phyloP scores from a whole-genome alignment of 1,140 invertebrate species.

The Elymnias hypermnestra region DNA sequence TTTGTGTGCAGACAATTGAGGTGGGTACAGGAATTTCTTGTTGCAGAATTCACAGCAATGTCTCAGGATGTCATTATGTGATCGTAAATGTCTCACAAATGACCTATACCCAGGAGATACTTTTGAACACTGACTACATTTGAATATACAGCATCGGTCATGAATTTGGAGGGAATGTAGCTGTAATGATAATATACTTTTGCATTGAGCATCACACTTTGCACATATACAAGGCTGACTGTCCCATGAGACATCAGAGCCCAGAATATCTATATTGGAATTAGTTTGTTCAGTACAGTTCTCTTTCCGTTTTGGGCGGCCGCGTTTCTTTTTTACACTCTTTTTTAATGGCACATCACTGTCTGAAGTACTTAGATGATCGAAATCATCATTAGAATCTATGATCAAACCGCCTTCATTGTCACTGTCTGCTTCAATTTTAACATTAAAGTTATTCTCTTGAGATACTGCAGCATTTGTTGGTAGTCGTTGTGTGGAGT shows the following conservation, averaged over 20 bases:
- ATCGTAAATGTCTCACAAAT: slow-evolving; percentile 49
- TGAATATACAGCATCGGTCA: slow-evolving; percentile 48
- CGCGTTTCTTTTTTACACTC: slow-evolving; percentile 40
- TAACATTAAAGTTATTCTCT: slow-evolving; percentile 18
- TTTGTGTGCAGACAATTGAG: slow-evolving; percentile 43
- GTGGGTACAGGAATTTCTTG: slow-evolving; percentile 33
- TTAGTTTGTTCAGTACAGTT: slow-evolving; percentile 5
- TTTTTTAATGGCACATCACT: slow-evolving; percentile 44
- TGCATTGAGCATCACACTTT: slow-evolving; percentile 57
- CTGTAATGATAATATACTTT: slow-evolving; percentile 48
- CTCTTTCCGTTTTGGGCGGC: slow-evolving; percentile 34
- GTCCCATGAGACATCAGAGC: slow-evolving; percentile 45
- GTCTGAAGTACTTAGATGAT: slow-evolving; percentile 36
- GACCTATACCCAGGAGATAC: slow-evolving; percentile 38
- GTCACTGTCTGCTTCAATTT: slow-evolving; percentile 38
- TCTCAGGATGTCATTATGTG: slow-evolving; percentile 43
- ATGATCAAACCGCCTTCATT: slow-evolving; percentile 25
- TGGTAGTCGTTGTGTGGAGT: background rate
- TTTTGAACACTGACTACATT: slow-evolving; percentile 54
- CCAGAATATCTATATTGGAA: slow-evolving; percentile 13
- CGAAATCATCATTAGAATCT: slow-evolving; percentile 20
- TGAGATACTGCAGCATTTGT: background rate
- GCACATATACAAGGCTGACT: slow-evolving; percentile 55
- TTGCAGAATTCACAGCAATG: slow-evolving; percentile 64
- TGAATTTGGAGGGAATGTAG: slow-evolving; percentile 61